A percentile compares a stretch with the other conserved stretches of the same genome.
These are phyloP conservation scores for Nomada ferruginata DNA, from an alignment of 2,888 invertebrate genomes.

Conservation along the genomic window DNA sequence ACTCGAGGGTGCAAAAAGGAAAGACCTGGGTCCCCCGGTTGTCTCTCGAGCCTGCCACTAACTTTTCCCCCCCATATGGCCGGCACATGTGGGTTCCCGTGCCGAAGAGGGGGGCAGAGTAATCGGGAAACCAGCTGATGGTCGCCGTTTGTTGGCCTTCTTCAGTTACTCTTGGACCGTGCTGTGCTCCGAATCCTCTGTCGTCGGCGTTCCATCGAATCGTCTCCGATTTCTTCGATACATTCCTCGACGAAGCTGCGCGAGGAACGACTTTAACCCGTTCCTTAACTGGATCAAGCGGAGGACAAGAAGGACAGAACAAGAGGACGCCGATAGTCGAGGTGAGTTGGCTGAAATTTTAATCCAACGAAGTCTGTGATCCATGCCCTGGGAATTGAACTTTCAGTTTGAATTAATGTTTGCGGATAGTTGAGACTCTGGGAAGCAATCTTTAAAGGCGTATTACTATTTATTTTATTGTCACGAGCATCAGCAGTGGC, in stretches of 20 bases:
- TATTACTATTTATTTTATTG: too few species aligned
- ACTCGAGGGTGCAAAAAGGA: slow-evolving; percentile 59
- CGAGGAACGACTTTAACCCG: slow-evolving; percentile 55
- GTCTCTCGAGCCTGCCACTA: slow-evolving; percentile 31
- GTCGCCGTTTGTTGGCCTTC: slow-evolving; percentile 73
- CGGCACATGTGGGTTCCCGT: slow-evolving; percentile 75
- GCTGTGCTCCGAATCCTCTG: slow-evolving; percentile 64
- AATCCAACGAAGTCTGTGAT: neutral
- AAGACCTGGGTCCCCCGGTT: slow-evolving; percentile 40
- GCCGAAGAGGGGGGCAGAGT: slow-evolving; percentile 45
- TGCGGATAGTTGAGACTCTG: neutral
- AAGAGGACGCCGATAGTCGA: slow-evolving; percentile 21
- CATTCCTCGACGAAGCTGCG: slow-evolving; percentile 7
- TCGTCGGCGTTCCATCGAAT: slow-evolving; percentile 36
- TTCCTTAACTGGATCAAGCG: slow-evolving; percentile 23
- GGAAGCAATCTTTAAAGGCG: too few species aligned
- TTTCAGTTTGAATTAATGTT: slow-evolving; percentile 10
- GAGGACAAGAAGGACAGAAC: neutral
- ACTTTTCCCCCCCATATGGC: slow-evolving; percentile 73
- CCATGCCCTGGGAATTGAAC: slow-evolving; percentile 8
- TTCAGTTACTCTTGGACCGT: slow-evolving; percentile 79
- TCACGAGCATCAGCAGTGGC: too few species aligned
- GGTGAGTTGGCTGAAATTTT: slow-evolving; percentile 23
- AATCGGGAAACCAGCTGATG: slow-evolving; percentile 80
- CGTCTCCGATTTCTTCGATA: slow-evolving; percentile 42